A percentile compares a stretch with the other conserved stretches of the same genome.
phyloP scores from a whole-genome alignment of 2,888 invertebrate species.

The Strigamia maritima region DNA sequence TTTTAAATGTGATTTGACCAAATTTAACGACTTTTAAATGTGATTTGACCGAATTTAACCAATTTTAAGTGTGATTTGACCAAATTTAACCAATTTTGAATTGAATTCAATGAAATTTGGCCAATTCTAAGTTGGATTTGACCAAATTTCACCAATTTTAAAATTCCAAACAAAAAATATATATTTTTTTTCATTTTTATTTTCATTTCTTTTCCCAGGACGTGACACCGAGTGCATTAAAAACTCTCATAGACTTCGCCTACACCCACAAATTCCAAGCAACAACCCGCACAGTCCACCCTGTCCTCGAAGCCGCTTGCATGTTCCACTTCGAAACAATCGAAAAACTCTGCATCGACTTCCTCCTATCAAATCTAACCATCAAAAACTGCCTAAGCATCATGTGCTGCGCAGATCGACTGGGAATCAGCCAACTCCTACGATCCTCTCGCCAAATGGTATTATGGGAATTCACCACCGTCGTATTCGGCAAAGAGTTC shows the following conservation, averaged over 20 bases:
- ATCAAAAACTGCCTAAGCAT: conserved; percentile 44
- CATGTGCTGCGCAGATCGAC: conserved; percentile 43
- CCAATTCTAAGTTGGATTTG: too few relatives aligned
- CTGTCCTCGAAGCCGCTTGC: conserved; percentile 40
- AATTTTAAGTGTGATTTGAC: too few relatives aligned
- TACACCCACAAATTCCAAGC: conserved; percentile 36
- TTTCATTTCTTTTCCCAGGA: conserved; percentile 49
- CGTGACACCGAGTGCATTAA: conserved; percentile 52
- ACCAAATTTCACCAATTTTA: too few relatives aligned
- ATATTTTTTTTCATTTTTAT: too few relatives aligned
- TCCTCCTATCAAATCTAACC: conserved; percentile 42
- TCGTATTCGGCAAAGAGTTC: conserved; percentile 42
- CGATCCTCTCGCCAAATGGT: conserved; percentile 43
- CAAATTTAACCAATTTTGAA: too few relatives aligned
- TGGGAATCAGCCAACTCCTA: conserved; percentile 43
- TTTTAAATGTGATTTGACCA: too few relatives aligned
- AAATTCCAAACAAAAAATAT: too few relatives aligned
- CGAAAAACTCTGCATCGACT: conserved; percentile 46
- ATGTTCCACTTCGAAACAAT: conserved; percentile 52
- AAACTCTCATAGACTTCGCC: conserved; percentile 49
- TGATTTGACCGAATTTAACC: too few relatives aligned
- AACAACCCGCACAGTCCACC: neutral
- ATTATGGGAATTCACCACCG: conserved; percentile 45
- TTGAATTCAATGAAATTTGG: too few relatives aligned
- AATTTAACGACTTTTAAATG: too few relatives aligned